Conservation (phyloP, 2,797 vertebrate species). For the Myotis pilosus region DNA sequence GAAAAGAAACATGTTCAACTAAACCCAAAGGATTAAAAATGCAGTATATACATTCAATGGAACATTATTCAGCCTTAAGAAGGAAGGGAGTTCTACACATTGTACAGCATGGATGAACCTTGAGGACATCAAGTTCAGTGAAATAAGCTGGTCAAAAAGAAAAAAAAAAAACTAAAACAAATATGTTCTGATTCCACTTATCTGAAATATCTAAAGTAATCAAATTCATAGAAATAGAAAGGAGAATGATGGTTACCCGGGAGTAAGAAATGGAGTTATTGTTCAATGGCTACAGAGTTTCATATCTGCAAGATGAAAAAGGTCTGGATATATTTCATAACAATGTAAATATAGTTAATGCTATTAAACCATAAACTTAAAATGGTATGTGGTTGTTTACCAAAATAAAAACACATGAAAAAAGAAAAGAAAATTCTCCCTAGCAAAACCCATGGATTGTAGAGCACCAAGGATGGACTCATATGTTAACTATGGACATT, state of each 20-base stretch:
- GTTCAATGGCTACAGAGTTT: no score
- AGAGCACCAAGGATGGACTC: neutral
- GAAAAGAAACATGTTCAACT: neutral
- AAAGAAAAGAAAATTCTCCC: neutral
- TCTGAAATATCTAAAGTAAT: no score
- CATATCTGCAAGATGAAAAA: no score
- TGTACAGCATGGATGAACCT: neutral
- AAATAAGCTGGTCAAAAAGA: neutral
- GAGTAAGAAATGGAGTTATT: no score
- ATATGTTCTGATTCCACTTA: no score
- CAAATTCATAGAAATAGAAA: no score
- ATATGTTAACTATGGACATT: neutral
- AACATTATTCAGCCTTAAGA: neutral
- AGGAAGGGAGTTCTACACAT: neutral
- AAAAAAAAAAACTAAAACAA: no score
- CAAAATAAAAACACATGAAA: neutral
- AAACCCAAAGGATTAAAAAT: neutral
- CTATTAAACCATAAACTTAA: neutral
- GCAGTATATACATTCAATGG: neutral
- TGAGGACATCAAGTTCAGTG: neutral
- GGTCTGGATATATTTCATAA: neutral
- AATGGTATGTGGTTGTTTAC: neutral
- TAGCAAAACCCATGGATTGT: neutral
- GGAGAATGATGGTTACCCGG: no score
- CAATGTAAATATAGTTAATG: neutral